These are phyloP conservation scores for Lanistes nyassanus DNA, from an alignment of 1,140 invertebrate genomes.

Conservation along the genomic window DNA sequence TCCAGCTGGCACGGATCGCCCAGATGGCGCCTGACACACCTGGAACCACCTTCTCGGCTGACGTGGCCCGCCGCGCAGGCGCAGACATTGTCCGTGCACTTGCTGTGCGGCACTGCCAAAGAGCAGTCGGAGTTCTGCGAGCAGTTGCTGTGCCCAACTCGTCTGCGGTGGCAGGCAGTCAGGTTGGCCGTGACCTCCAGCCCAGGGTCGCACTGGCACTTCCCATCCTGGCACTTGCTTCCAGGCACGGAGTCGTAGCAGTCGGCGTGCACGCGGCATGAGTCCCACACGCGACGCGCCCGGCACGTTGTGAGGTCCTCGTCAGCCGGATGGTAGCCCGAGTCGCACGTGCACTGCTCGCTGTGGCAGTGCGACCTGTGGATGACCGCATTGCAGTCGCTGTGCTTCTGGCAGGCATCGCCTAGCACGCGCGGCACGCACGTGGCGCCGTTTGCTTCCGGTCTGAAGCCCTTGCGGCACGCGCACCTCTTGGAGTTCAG, in stretches of 20 bases:
- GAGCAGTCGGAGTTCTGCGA: constrained; percentile 32
- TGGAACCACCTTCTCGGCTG: constrained; percentile 5
- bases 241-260: not conserved
- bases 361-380: not conserved
- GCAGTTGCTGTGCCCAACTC: constrained; percentile 2
- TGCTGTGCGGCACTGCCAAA: constrained; percentile 27
- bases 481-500: no score
- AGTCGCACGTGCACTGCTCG: not conserved
- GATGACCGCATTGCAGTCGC: constrained; percentile 31
- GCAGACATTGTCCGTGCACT: constrained; percentile 31
- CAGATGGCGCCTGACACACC: constrained; percentile 24
- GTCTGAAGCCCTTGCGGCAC: constrained; percentile 28
- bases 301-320: not conserved
- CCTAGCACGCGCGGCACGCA: constrained; percentile 17
- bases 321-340: not conserved
- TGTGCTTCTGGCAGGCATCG: constrained; percentile 28
- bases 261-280: not conserved
- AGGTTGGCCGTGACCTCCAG: not conserved
- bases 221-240: not conserved
- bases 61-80: constrained; percentile 32
- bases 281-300: constrained; percentile 24
- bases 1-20: constrained; percentile 32
- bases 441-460: not conserved
- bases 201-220: constrained; percentile 16
- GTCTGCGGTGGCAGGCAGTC: not conserved